Conservation (phyloP, 2,113 vertebrate species). For the Eclectus roratus region DNA sequence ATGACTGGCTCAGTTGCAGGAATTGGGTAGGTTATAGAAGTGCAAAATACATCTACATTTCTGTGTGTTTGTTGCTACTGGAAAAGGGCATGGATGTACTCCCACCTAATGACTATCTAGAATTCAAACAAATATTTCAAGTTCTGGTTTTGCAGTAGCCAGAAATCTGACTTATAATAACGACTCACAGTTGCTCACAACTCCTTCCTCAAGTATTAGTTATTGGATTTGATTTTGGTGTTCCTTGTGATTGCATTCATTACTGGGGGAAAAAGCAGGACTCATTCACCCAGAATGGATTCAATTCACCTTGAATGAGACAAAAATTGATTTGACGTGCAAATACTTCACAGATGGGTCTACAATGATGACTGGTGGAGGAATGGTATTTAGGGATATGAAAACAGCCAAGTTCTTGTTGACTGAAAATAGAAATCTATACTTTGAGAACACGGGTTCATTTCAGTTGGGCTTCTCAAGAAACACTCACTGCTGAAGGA, state of each 20-base stretch:
- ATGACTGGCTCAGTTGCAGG: neutral
- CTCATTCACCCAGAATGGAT: neutral
- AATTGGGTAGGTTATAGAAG: neutral
- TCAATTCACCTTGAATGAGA: neutral
- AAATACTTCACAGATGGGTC: neutral
- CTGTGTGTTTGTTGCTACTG: neutral
- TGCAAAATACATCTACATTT: neutral
- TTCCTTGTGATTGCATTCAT: neutral
- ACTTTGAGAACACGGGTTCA: accelerated
- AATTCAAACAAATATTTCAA: neutral
- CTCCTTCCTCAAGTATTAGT: neutral
- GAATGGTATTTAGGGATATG: neutral
- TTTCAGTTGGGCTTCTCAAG: neutral
- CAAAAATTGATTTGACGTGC: neutral
- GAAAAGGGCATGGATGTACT: neutral
- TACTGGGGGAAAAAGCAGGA: neutral
- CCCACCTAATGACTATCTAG: accelerated
- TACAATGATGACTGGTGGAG: neutral
- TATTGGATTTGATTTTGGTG: neutral
- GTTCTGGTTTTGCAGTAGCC: neutral
- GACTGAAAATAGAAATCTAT: neutral
- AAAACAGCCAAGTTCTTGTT: neutral
- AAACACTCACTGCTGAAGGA: neutral
- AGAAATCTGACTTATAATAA: neutral
- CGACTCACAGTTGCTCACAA: neutral